These are phyloP conservation scores for Sarcophaga variegata DNA, from an alignment of 2,888 invertebrate genomes.

Conservation along the genomic window DNA sequence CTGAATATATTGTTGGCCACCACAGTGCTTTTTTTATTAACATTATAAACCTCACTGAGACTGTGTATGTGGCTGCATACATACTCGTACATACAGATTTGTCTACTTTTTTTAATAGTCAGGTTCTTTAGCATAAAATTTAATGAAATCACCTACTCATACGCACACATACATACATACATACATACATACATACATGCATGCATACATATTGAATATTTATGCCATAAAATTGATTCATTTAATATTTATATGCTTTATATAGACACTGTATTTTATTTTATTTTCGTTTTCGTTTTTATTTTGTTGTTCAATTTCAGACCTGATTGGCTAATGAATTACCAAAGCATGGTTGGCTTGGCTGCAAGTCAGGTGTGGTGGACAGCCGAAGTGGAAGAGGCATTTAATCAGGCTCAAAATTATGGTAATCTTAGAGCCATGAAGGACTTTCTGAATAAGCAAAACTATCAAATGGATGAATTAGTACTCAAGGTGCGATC, in stretches of 20 bases:
- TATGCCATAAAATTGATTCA: constrained; percentile 54
- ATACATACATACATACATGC: not conserved
- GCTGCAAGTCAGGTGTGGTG: constrained; percentile 96
- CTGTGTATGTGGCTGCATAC: constrained; percentile 5
- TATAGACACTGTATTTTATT: not conserved
- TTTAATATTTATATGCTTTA: constrained; percentile 35
- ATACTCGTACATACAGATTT: not conserved
- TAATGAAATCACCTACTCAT: constrained; percentile 58
- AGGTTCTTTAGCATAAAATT: constrained; percentile 57
- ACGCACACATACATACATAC: not conserved
- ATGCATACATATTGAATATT: not conserved
- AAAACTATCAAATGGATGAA: constrained; percentile 92
- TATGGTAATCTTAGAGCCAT: constrained; percentile 92
- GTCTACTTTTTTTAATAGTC: constrained; percentile 44
- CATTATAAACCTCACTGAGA: constrained; percentile 27
- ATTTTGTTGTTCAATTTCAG: constrained; percentile 80
- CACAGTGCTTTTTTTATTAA: constrained; percentile 57
- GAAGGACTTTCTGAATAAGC: constrained; percentile 91
- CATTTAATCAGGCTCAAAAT: constrained; percentile 86
- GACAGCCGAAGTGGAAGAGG: constrained; percentile 97
- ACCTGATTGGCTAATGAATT: constrained; percentile 94
- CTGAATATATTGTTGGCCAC: constrained; percentile 48
- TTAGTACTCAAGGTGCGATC: constrained; percentile 88
- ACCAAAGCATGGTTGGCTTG: constrained; percentile 93
- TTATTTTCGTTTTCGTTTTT: not conserved